Base-by-base conservation (phyloP, 2,113 vertebrate genomes). In the Paradisaea rubra region DNA sequence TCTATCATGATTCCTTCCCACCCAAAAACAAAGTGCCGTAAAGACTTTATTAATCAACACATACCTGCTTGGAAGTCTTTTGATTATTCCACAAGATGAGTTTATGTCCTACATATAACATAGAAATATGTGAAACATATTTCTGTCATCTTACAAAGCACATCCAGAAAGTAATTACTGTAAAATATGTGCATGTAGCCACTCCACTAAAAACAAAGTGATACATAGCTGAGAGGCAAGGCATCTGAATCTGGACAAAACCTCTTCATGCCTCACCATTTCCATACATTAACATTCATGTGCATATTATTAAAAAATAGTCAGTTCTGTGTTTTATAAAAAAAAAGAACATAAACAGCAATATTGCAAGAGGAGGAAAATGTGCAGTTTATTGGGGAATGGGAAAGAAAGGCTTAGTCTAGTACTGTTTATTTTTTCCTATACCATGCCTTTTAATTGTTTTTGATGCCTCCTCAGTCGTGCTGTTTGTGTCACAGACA, bases 111-210 rank as follows among this genome's bases (percentile, higher is more conserved):
- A 96, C 91, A 85, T 97, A 96, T 96, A 97, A 97, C 93, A 92
- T 50, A 95, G 86, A 91, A 96, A 94, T 95, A 97, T 52, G 80
- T 78, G 93, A 91, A 96, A 94, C 96, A 96, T 97, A 97, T 97
- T 97, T 97, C 96, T 98, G 96, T 96, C 97, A 96, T 88, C 89
- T 96, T 96, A 96, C 93, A 96, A 96, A 98, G 95, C 81, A 95
- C 89, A 97, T 94, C 81, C 95, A 97, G 93, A 97, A 98, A 97
- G 97, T 97, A 97, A 97, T 98, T 97, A 97, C 94, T 96, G 80
- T 97, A 98, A 97, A 97, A 98, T 97, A 97, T 97, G 95, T 97
- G 81, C 84, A 76, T 92, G 91, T 85, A 97, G 61, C 81, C n/a
- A 81, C 70, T 74, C 95, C 69, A 96, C 95, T 94, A 82, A 96